These are phyloP conservation scores for Hydraecia micacea DNA, from an alignment of 2,888 invertebrate genomes.

Conservation along the genomic window DNA sequence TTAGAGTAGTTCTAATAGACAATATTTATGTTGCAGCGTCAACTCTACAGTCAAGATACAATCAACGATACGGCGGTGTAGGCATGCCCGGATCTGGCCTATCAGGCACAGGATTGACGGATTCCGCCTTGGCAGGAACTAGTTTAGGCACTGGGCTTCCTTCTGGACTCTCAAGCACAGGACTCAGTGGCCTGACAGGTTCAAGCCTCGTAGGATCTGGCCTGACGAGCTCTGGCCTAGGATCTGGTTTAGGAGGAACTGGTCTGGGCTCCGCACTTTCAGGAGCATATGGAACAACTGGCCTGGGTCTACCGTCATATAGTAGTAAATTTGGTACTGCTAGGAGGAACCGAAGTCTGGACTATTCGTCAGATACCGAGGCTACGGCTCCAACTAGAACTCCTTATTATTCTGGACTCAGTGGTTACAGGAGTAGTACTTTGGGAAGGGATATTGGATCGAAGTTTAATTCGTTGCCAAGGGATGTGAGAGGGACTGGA, in stretches of 20 bases:
- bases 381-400: constrained; percentile 94
- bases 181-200: constrained; percentile 86
- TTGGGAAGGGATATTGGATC: constrained; percentile 91
- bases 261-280: constrained; percentile 83
- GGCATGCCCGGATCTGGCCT: constrained; percentile 80
- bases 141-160: constrained; percentile 78
- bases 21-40: constrained; percentile 80
- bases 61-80: constrained; percentile 91
- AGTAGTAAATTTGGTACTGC: constrained; percentile 91
- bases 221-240: constrained; percentile 83
- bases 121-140: constrained; percentile 74
- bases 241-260: constrained; percentile 82
- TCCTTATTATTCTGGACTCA: constrained; percentile 93
- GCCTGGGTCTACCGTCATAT: constrained; percentile 85
- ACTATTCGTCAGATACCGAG: constrained; percentile 99
- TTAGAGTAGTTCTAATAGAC: background rate
- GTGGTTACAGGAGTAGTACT: constrained; percentile 87
- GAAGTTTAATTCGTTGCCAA: constrained; percentile 94
- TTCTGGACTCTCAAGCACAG: constrained; percentile 85
- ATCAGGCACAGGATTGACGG: constrained; percentile 77
- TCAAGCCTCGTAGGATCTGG: constrained; percentile 76
- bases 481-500: constrained; percentile 91
- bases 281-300: constrained; percentile 84
- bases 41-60: constrained; percentile 89
- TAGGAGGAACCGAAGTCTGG: constrained; percentile 94